Conservation (phyloP, 2,797 vertebrate genomes). For the Tolypeutes matacus region DNA sequence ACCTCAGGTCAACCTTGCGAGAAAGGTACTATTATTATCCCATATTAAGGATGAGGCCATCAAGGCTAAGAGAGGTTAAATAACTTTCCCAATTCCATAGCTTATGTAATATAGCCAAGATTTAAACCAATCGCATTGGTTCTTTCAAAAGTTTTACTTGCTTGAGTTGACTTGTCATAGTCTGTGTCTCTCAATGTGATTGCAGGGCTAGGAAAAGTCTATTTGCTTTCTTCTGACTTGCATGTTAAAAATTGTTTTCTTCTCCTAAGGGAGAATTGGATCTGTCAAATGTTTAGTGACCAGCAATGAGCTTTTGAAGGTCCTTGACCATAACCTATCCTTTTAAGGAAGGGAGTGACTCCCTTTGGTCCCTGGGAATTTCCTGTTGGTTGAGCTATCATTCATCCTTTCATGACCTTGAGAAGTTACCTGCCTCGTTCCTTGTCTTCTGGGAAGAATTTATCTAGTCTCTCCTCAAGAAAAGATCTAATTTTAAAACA, state of each 20-base stretch:
- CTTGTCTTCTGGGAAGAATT: not conserved
- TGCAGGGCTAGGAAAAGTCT: not conserved
- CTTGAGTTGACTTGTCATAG: not conserved
- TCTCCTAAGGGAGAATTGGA: not conserved
- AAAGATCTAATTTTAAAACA: conserved; percentile 48
- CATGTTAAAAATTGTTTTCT: not conserved
- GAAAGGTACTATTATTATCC: not conserved
- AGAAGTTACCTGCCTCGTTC: not conserved
- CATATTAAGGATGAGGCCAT: not conserved
- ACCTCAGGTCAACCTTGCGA: not conserved
- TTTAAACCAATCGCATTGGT: not conserved
- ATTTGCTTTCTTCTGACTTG: not conserved
- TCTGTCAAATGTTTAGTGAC: not conserved
- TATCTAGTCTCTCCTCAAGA: not conserved
- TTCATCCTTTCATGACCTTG: not conserved
- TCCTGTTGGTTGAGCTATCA: not conserved
- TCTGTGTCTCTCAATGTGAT: not conserved
- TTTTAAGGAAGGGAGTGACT: not conserved
- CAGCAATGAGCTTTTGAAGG: not conserved
- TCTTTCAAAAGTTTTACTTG: not conserved
- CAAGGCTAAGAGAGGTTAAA: not conserved
- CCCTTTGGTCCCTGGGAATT: not conserved
- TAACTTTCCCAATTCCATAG: not conserved
- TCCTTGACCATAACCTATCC: not conserved
- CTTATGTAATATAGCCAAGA: not conserved